Conservation (phyloP, 2,113 vertebrate species). For the Hystrix cristata region DNA sequence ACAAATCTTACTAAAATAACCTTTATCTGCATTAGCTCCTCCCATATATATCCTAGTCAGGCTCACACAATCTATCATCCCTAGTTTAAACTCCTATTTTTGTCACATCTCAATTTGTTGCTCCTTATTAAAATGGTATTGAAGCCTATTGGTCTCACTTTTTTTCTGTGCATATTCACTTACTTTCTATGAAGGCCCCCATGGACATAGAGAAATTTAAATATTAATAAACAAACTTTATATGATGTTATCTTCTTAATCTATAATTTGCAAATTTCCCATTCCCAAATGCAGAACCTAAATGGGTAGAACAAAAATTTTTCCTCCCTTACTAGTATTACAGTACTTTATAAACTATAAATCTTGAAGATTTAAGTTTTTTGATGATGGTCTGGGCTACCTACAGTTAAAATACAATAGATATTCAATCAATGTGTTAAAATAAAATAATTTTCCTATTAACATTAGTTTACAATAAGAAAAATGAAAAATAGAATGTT, state of each 20-base stretch:
- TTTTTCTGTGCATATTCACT: not conserved
- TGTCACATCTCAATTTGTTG: not conserved
- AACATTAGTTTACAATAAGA: not conserved
- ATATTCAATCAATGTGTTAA: slow-evolving; percentile 6
- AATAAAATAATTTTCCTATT: slow-evolving; percentile 2
- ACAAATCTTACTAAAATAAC: not conserved
- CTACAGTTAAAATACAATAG: not conserved
- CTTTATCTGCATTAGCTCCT: not conserved
- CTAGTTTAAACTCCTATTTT: not conserved
- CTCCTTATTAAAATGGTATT: not conserved
- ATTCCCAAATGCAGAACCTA: not conserved
- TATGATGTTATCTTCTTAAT: not conserved
- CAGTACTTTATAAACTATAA: not conserved
- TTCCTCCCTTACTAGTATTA: not conserved
- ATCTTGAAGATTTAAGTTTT: not conserved
- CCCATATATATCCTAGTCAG: not conserved
- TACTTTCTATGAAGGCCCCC: not conserved
- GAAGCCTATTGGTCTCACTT: not conserved
- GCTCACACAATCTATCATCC: not conserved
- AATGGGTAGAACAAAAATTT: not conserved
- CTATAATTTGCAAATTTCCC: not conserved
- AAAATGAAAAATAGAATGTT: not conserved
- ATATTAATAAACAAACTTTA: not conserved
- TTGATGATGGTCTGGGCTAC: not conserved
- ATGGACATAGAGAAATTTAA: not conserved